Conservation (phyloP, 2,797 vertebrate species). For the Acanthurus lineatus region DNA sequence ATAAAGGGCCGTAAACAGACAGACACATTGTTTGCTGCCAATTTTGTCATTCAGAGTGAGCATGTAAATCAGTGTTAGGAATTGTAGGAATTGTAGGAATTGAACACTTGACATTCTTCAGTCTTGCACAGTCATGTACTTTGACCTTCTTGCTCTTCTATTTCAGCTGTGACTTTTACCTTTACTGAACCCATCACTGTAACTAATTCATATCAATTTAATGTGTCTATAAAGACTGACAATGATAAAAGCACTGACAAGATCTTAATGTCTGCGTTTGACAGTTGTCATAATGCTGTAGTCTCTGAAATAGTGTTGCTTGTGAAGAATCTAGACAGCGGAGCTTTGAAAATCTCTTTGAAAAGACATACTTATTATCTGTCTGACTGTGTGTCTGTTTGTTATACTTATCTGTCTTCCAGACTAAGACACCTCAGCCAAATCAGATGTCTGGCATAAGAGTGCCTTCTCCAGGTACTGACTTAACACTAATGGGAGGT, state of each 20-base stretch:
- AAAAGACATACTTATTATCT: constrained; percentile 15
- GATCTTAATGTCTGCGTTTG: constrained; percentile 12
- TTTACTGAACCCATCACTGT: not conserved
- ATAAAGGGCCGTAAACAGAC: not conserved
- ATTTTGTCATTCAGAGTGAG: constrained; percentile 12
- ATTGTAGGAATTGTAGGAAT: no score
- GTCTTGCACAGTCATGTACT: not conserved
- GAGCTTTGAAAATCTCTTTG: constrained; percentile 24
- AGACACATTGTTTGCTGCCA: not conserved
- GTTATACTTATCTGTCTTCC: constrained; percentile 23
- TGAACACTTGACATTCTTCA: no score
- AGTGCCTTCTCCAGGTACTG: constrained; percentile 72
- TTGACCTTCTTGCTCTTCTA: not conserved
- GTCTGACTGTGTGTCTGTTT: constrained; percentile 19
- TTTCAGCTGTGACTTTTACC: no score
- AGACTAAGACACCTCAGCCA: constrained; percentile 38
- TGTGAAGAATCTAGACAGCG: not conserved
- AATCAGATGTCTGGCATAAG: constrained; percentile 49
- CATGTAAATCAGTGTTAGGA: not conserved
- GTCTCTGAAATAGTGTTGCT: constrained; percentile 22
- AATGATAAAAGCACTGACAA: constrained; percentile 11
- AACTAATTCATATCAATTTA: constrained; percentile 10
- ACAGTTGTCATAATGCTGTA: constrained; percentile 14
- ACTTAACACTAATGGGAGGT: constrained; percentile 12
- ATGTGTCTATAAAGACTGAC: constrained; percentile 2